Evolutionary conservation across 2,797 vertebrate genomes (phyloP), one percentile per base, ranked within the genome.

Genomic region (Centroberyx gerrardi): DNA sequence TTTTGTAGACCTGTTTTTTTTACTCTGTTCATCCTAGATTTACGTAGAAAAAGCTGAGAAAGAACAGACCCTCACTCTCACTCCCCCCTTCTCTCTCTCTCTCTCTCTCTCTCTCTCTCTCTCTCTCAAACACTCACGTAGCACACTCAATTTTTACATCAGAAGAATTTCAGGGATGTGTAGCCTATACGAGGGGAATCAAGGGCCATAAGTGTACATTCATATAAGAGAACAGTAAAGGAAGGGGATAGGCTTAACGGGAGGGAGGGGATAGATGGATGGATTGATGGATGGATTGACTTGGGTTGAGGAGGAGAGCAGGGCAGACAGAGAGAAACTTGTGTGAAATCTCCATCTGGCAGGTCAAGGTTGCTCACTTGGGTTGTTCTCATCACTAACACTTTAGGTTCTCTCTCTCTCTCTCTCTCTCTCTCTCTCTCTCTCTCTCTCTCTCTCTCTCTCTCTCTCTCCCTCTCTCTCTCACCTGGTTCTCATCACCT

Each of bases 401-500:
- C 10, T n/a, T 5, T 15, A 15, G n/a, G 44, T 53, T 52, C n/a
- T 27, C 62, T 33, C 62, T 18, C 46, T 38, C n/a, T 46, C 42
- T 48, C 42, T 22, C 42, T 29, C 22, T 42, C 53, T 28, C 49
- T 38, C 48, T 52, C 65, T 52, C n/a, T 27, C 62, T 33, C 62
- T 18, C 46, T 38, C n/a, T 46, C 42, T 48, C 42, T 22, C 42
- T 29, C 22, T 42, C 53, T 28, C 49, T 38, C 48, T 52, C 63
- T 54, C 63, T 66, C 49, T 38, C 62, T 36, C 48, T n/a, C 44
- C 12, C 28, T 52, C 13, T 28, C 49, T 17, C 52, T 28, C 55
- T 15, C 76, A 68, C 73, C 82, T 87, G 84, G 27, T 82, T 89
- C 77, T 73, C 42, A 79, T 91, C 78, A 81, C 36, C 31, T 53